These are phyloP conservation scores for Diplodus puntazzo DNA, from an alignment of 2,797 vertebrate genomes.

Conservation along the genomic window DNA sequence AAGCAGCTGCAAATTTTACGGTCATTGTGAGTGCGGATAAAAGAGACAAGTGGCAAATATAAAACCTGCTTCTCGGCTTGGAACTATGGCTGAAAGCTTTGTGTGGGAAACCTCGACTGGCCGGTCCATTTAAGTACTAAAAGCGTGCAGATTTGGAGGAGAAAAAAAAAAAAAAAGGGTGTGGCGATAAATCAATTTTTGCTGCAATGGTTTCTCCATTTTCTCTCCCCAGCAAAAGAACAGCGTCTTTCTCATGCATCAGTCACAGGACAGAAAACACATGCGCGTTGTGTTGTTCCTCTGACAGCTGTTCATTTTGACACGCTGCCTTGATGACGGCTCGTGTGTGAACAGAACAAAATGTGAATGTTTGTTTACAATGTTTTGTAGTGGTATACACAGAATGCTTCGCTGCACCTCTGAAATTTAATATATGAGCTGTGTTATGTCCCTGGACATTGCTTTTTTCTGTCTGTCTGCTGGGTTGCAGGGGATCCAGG, in stretches of 20 bases:
- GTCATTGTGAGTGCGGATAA: background rate
- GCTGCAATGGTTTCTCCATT: background rate
- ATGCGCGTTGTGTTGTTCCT: background rate
- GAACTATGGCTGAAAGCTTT: background rate
- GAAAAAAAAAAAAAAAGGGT: background rate
- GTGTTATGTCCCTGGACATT: too few relatives aligned
- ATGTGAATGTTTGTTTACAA: background rate
- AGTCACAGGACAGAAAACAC: background rate
- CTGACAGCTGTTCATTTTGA: constrained; percentile 9
- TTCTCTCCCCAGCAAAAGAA: background rate
- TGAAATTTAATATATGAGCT: background rate
- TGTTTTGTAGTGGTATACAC: background rate
- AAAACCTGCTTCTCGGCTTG: background rate
- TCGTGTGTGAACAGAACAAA: background rate
- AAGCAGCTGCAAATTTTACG: background rate
- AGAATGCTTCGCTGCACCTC: background rate
- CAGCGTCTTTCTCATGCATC: background rate
- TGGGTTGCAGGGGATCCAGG: too few relatives aligned
- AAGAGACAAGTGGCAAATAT: background rate
- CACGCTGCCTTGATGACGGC: background rate
- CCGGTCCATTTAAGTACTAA: background rate
- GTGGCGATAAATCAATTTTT: background rate
- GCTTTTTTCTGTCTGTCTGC: too few relatives aligned
- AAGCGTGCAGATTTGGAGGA: background rate
- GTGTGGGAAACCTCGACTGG: background rate